Evolutionary conservation across 2,113 vertebrate genomes (phyloP).

Genomic region (Xiphias gladius): DNA sequence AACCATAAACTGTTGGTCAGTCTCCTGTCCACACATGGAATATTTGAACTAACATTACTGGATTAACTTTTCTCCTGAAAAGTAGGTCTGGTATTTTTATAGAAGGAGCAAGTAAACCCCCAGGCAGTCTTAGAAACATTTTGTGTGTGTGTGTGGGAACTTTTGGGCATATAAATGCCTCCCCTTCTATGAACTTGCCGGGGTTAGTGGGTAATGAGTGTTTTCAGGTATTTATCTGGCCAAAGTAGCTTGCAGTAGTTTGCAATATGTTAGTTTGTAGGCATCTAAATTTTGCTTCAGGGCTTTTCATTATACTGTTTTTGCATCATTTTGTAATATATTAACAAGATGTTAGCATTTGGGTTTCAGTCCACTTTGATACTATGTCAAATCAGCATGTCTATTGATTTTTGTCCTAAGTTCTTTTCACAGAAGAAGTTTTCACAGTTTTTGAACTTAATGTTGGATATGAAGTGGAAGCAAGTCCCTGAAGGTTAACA

Average conservation of each 20-base stretch:
- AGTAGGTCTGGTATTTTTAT: constrained; percentile 25
- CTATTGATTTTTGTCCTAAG: neutral
- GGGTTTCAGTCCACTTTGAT: neutral
- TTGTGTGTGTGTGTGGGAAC: constrained; percentile 8
- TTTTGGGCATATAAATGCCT: neutral
- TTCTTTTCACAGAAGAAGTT: neutral
- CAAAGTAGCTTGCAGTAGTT: neutral
- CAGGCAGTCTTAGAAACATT: constrained; percentile 16
- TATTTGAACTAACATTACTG: constrained; percentile 6
- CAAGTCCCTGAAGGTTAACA: neutral
- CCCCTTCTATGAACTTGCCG: constrained; percentile 14
- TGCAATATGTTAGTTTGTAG: constrained; percentile 25
- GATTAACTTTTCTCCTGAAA: constrained; percentile 22
- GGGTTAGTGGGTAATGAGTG: constrained; percentile 18
- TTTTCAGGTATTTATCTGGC: constrained; percentile 15
- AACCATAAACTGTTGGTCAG: neutral
- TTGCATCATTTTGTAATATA: constrained; percentile 2
- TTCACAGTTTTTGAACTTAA: neutral
- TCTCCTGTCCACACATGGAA: neutral
- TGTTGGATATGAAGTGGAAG: neutral
- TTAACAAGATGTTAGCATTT: neutral
- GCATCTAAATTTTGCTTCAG: constrained; percentile 52
- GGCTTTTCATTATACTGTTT: constrained; percentile 34
- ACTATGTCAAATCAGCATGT: neutral
- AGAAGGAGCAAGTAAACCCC: constrained; percentile 11